Percentiles rank a stretch among this genome's conserved stretches.
These are phyloP conservation scores for Trichonephila inaurata DNA, from an alignment of 1,140 invertebrate genomes.

Conservation along the genomic window DNA sequence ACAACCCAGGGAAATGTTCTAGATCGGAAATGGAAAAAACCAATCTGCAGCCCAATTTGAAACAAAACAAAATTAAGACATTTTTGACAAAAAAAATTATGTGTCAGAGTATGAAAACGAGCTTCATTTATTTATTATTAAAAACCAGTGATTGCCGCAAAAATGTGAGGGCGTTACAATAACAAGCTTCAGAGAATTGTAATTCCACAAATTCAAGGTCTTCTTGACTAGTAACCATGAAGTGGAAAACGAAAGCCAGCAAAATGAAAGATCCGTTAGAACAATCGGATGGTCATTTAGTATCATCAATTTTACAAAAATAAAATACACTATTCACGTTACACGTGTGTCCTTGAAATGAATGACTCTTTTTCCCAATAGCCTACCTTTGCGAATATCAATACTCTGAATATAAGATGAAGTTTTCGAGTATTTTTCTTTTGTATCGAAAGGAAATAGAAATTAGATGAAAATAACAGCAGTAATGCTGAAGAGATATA, in stretches of 20 bases:
- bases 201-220: not conserved
- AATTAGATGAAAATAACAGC: not conserved
- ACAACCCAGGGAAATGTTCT: too few species aligned
- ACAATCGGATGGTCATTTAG: not conserved
- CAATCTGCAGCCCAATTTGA: too few species aligned
- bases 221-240: not conserved
- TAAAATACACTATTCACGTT: not conserved
- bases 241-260: not conserved
- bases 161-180: not conserved
- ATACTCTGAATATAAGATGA: constrained; percentile 4
- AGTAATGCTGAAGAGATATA: not conserved
- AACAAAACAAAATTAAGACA: too few species aligned
- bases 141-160: not conserved
- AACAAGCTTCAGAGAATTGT: not conserved
- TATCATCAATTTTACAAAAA: not conserved
- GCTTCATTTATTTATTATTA: not conserved
- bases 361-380: not conserved
- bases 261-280: not conserved
- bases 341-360: not conserved
- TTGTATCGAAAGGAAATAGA: not conserved
- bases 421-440: not conserved
- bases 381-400: not conserved
- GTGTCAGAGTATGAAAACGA: not conserved
- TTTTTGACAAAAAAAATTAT: too few species aligned
- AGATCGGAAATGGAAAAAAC: too few species aligned